Evolutionary conservation across 2,888 invertebrate genomes (phyloP), one percentile per base, ranked within the genome.

Genomic region (Fissipunctia ypsillon): DNA sequence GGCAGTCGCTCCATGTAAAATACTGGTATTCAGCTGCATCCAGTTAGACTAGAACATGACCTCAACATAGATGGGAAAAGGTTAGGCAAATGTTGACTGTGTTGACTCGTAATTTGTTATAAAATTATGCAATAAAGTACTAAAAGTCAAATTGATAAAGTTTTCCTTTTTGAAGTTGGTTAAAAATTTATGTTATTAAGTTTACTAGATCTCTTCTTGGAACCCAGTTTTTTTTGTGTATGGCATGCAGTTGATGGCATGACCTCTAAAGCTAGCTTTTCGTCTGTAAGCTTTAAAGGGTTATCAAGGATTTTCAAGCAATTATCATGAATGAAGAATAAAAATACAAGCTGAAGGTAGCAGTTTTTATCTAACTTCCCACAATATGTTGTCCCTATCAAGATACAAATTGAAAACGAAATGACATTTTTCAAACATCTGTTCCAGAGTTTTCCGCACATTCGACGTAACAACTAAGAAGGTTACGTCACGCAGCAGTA

Each of bases 391-490:
- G 28, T 16, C 28, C 28, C 1, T 54, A 54, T 1, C 10, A 14
- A 14, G n/a, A 14, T 6, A 7, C 19, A 9, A 54, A 54, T 25
- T 2, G 25, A 16, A 28, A 54, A 16, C 0, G 7, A 54, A 14
- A 52, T 54, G 16, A 54, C 16, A 28, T 28, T 52, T n/a, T 28
- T 52, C 14, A 52, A 25, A 6, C 2, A 1, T 28, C 3, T 50
- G 5, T 87, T 91, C 2, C 89, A 97, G 98, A 90, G 96, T 97
- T 63, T 97, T 98, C 87, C 96, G 98, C 56, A 96, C 98, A 77
- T 97, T 98, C 84, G 98, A 98, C 86, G 94, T 97, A 2, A 94
- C 96, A 66, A 97, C 97, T 0, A 97, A 97, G 90, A 97, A 97
- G 86, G 97, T 98, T 0, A 92, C 97, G 35, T 97, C 97, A 38